These are phyloP conservation scores for Rhegmatorhina hoffmannsi DNA, from an alignment of 2,113 vertebrate genomes.

Conservation along the genomic window DNA sequence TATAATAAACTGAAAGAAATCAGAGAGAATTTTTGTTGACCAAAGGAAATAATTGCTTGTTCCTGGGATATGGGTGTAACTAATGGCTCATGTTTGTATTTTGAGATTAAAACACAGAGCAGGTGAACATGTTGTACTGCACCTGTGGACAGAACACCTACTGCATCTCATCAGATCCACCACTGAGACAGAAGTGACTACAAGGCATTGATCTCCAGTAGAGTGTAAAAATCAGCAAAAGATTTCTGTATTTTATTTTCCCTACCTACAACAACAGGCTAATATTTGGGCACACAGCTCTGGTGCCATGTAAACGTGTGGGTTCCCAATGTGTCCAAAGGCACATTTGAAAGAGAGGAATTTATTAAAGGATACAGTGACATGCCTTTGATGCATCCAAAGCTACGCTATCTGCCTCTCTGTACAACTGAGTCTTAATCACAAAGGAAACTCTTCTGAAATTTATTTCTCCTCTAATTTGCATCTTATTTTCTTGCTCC, in stretches of 20 bases:
- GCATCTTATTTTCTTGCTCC: conserved; percentile 43
- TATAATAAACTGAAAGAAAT: background rate
- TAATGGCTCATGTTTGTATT: background rate
- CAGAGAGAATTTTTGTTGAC: background rate
- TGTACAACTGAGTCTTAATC: conserved; percentile 6
- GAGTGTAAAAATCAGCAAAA: background rate
- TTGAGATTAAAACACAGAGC: background rate
- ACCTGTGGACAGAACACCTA: background rate
- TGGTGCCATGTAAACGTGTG: background rate
- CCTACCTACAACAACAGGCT: background rate
- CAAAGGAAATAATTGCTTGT: background rate
- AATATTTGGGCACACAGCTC: background rate
- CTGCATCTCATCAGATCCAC: background rate
- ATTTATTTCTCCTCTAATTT: conserved; percentile 52
- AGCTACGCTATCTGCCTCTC: background rate
- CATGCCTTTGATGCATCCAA: background rate
- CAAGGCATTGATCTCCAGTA: rapidly evolving
- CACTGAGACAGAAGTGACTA: background rate
- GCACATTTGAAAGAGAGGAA: background rate
- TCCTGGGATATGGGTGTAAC: background rate
- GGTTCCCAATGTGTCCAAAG: background rate
- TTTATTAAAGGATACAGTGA: background rate
- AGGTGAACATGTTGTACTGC: background rate
- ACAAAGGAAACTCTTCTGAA: conserved; percentile 39
- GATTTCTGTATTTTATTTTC: background rate